Percentiles rank a stretch among this genome's conserved stretches.
Evolutionary conservation across 2,113 vertebrate genomes (phyloP).

Genomic region (Abramis brama): DNA sequence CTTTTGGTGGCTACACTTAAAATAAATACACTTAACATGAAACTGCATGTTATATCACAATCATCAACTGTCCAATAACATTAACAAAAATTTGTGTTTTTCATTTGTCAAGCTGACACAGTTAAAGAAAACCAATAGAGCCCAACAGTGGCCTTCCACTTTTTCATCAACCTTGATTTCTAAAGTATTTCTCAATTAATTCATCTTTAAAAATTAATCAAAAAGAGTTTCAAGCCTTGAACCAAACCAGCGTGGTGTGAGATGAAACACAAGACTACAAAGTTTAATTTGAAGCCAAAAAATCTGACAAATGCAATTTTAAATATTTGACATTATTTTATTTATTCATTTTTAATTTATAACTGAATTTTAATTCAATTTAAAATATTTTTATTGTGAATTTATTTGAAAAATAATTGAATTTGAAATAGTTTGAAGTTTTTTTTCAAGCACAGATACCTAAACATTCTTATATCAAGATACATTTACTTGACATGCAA

Average conservation of each 20-base stretch:
- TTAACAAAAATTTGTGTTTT: background rate
- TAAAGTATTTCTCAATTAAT: background rate
- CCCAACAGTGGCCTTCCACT: background rate
- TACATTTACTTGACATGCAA: background rate
- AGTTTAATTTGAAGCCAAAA: background rate
- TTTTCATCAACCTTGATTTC: background rate
- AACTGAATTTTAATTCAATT: too few relatives aligned
- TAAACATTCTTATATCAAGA: background rate
- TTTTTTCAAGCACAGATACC: background rate
- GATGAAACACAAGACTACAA: background rate
- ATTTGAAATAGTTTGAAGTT: too few relatives aligned
- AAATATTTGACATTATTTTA: too few relatives aligned
- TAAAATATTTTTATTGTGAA: too few relatives aligned
- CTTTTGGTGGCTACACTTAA: background rate
- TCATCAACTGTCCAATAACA: background rate
- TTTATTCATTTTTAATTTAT: too few relatives aligned
- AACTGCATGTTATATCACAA: background rate
- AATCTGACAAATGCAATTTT: background rate
- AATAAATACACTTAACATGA: background rate
- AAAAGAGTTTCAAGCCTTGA: background rate
- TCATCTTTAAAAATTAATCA: background rate
- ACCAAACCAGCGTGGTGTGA: background rate
- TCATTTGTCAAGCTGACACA: background rate
- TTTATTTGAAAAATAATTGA: too few relatives aligned
- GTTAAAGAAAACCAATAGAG: background rate